A percentile compares a stretch with the other conserved stretches of the same genome.
phyloP scores from a whole-genome alignment of 2,888 invertebrate species.

The Hirtodrosophila alboralis region DNA sequence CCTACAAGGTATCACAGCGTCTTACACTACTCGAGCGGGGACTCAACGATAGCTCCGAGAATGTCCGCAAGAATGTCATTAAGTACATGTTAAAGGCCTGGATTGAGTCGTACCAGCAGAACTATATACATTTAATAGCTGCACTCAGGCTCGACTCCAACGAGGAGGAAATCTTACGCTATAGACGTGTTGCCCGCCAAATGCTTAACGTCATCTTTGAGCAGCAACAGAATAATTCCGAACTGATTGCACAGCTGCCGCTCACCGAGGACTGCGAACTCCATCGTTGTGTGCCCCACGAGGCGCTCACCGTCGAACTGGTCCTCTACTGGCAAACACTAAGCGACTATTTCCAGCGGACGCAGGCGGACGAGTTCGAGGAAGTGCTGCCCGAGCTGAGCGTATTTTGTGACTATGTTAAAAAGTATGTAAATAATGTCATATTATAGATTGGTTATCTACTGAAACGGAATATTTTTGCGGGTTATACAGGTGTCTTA shows the following conservation, averaged over 20 bases:
- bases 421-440: constrained; percentile 87
- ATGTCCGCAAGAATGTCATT: constrained; percentile 84
- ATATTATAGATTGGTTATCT: too few relatives aligned
- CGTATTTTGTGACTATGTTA: constrained; percentile 89
- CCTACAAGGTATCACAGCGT: constrained; percentile 87
- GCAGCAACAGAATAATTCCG: constrained; percentile 84
- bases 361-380: constrained; percentile 80
- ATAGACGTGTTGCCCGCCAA: constrained; percentile 85
- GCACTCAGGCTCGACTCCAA: constrained; percentile 90
- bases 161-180: constrained; percentile 87
- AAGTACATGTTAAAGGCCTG: constrained; percentile 88
- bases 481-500: too few relatives aligned
- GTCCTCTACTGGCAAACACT: constrained; percentile 88
- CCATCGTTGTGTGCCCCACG: constrained; percentile 85
- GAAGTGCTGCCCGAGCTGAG: constrained; percentile 88
- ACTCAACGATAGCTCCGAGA: constrained; percentile 86
- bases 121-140: constrained; percentile 89
- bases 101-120: constrained; percentile 89
- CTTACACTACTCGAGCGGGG: constrained; percentile 87
- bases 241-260: constrained; percentile 84
- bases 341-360: constrained; percentile 84
- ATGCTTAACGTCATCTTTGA: constrained; percentile 86
- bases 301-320: constrained; percentile 85
- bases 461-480: too few relatives aligned
- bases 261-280: constrained; percentile 82